Conservation (phyloP, 2,888 invertebrate species). For the Hesperia comma region DNA sequence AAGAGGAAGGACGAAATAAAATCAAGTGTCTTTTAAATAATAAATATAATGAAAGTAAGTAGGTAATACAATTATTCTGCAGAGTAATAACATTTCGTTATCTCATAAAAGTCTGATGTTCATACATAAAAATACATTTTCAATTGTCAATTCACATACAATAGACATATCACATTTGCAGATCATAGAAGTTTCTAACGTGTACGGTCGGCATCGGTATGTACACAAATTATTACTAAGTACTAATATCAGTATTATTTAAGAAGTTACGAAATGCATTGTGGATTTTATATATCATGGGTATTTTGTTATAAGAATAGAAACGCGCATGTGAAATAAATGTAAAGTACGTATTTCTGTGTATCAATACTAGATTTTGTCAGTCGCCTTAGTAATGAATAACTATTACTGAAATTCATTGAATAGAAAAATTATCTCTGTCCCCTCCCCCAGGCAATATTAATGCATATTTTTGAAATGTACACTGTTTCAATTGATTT, state of each 20-base stretch:
- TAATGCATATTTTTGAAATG: no score
- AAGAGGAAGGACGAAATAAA: constrained; percentile 24
- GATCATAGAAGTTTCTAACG: constrained; percentile 51
- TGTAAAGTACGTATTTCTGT: no score
- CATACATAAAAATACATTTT: constrained; percentile 38
- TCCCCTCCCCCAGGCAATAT: no score
- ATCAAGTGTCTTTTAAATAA: constrained; percentile 61
- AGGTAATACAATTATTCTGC: constrained; percentile 65
- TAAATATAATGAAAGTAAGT: constrained; percentile 72
- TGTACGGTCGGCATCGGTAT: constrained; percentile 21
- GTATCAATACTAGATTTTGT: no score
- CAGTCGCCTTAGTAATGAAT: no score
- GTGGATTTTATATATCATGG: background rate
- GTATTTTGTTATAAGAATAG: constrained; percentile 36
- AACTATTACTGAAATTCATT: no score
- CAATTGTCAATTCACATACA: constrained; percentile 49
- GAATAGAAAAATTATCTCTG: no score
- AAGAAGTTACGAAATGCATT: background rate
- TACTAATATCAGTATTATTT: background rate
- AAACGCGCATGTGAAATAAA: no score
- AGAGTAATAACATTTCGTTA: constrained; percentile 61
- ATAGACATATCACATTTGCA: constrained; percentile 62
- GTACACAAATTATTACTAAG: constrained; percentile 6
- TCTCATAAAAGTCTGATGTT: constrained; percentile 53
- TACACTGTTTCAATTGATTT: no score